Evolutionary conservation across 2,113 vertebrate species (phyloP).

Genomic region (Dunckerocampus dactyliophorus): DNA sequence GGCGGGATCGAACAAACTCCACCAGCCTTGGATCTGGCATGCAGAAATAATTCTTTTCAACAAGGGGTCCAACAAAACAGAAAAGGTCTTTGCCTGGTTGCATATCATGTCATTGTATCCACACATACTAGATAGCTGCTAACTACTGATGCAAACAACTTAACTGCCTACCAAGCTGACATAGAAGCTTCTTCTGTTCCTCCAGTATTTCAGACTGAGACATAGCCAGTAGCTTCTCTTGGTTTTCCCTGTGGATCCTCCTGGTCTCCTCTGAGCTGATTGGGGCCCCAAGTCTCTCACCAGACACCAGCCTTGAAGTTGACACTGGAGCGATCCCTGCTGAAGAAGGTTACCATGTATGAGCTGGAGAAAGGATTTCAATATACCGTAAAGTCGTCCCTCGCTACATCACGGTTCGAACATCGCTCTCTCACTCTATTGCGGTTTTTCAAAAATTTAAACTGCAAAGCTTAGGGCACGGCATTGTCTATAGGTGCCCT

Average conservation of each 20-base stretch:
- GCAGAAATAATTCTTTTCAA: conserved; percentile 30
- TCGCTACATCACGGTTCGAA: too few species aligned
- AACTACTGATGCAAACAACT: neutral
- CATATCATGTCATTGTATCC: neutral
- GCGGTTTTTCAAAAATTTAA: too few species aligned
- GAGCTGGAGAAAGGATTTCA: neutral
- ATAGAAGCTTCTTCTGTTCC: conserved; percentile 80
- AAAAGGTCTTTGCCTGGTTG: neutral
- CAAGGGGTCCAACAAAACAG: conserved; percentile 5
- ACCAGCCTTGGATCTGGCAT: conserved; percentile 83
- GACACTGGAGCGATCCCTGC: conserved; percentile 9
- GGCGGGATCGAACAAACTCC: conserved; percentile 82
- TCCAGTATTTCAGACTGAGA: conserved; percentile 80
- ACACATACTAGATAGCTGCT: neutral
- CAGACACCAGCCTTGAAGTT: conserved; percentile 75
- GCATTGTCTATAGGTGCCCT: too few species aligned
- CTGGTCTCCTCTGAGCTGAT: conserved; percentile 72
- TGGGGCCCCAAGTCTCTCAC: conserved; percentile 75
- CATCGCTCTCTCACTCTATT: too few species aligned
- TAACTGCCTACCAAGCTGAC: conserved; percentile 80
- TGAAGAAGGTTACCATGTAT: neutral
- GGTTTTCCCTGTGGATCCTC: conserved; percentile 87
- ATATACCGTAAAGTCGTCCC: too few species aligned
- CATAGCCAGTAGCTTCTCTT: conserved; percentile 79
- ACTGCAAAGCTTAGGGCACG: too few species aligned